Conservation (phyloP, 2,113 vertebrate genomes). For the Todiramphus chloris region DNA sequence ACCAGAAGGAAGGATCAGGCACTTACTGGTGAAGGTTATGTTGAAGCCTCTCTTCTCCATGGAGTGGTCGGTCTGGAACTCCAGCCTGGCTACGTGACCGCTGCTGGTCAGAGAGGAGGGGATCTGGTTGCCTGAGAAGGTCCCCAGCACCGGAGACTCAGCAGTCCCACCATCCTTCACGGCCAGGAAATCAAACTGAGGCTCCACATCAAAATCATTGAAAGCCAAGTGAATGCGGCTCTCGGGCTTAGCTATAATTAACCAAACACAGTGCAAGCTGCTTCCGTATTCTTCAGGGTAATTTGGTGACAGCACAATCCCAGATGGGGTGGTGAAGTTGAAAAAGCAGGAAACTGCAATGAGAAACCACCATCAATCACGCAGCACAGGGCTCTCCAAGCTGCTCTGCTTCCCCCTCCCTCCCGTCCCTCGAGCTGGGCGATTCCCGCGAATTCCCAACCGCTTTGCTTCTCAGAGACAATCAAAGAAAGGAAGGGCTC, state of each 20-base stretch:
- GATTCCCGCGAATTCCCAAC: neutral
- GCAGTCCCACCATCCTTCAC: conserved; percentile 95
- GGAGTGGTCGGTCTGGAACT: conserved; percentile 99
- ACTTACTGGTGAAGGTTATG: conserved; percentile 97
- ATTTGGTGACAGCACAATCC: conserved; percentile 93
- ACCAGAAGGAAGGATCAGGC: neutral
- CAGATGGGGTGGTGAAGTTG: conserved; percentile 97
- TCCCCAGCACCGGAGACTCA: conserved; percentile 92
- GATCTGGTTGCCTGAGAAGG: conserved; percentile 91
- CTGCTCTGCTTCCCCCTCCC: neutral
- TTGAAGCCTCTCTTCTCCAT: conserved; percentile 97
- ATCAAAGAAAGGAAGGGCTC: neutral
- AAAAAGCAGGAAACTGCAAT: conserved; percentile 96
- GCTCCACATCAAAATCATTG: conserved; percentile 99
- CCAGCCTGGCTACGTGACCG: conserved; percentile 90
- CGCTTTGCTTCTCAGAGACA: neutral
- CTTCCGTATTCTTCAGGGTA: conserved; percentile 98
- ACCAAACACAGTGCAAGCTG: conserved; percentile 98
- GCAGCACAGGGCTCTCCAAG: neutral
- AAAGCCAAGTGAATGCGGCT: conserved; percentile 97
- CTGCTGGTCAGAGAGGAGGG: conserved; percentile 97
- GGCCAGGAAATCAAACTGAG: conserved; percentile 96
- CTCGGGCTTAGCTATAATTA: conserved; percentile 93
- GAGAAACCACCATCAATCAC: conserved; percentile 31
- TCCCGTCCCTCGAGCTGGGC: neutral